phyloP scores from a whole-genome alignment of 2,797 vertebrate species.

The Cyprinodon diabolis region DNA sequence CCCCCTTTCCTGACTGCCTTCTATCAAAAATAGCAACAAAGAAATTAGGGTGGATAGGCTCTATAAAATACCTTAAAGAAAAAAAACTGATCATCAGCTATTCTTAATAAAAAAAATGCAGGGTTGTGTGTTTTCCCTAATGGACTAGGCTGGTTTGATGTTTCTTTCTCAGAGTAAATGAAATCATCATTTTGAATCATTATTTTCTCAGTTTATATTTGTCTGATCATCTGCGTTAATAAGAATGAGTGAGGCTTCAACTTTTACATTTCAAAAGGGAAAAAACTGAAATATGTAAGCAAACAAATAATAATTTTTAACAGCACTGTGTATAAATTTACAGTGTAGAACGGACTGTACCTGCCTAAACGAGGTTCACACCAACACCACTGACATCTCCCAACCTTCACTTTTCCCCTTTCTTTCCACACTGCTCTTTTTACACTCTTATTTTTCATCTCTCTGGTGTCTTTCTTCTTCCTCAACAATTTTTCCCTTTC shows the following conservation, averaged over 20 bases:
- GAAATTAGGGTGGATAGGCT: too few species aligned
- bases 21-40: too few species aligned
- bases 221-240: background rate
- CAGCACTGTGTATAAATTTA: background rate
- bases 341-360: conserved; percentile 23
- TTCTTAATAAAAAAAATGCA: background rate
- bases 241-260: background rate
- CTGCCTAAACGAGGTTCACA: conserved; percentile 54
- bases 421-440: conserved; percentile 32
- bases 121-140: background rate
- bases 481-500: conserved; percentile 57
- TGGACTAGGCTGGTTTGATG: background rate
- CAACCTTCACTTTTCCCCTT: conserved; percentile 42
- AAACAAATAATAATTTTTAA: background rate
- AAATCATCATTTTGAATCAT: background rate
- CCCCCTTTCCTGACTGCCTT: too few species aligned
- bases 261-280: background rate
- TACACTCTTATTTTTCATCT: conserved; percentile 28
- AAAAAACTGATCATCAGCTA: background rate
- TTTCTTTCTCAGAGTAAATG: background rate
- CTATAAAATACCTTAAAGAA: too few species aligned
- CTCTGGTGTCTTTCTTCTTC: conserved; percentile 28
- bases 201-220: background rate
- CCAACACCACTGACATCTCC: conserved; percentile 63
- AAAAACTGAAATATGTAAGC: background rate